A percentile compares a stretch with the other conserved stretches of the same genome.
Conservation (phyloP, 2,888 invertebrate genomes). For the Nephrocerus scutellatus region DNA sequence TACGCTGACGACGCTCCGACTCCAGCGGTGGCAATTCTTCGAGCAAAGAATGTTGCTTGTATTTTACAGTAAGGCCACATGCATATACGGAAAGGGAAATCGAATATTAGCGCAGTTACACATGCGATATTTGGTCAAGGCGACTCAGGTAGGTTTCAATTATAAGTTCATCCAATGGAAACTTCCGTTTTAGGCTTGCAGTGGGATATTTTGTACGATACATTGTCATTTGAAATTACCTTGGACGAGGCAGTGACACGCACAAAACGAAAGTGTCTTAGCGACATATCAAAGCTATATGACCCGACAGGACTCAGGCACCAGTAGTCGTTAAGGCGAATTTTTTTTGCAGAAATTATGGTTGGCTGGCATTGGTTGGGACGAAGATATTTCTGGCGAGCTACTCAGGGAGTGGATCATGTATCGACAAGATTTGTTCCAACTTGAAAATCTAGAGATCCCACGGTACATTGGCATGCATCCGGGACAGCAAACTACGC, state of each 20-base stretch:
- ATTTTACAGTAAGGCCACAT: constrained; percentile 5
- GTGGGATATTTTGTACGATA: too few relatives aligned
- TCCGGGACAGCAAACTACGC: too few relatives aligned
- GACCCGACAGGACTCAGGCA: constrained; percentile 8
- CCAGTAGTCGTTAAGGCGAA: constrained; percentile 8
- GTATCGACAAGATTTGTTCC: constrained; percentile 4
- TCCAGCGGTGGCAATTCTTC: constrained; percentile 6
- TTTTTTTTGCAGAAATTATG: too few relatives aligned
- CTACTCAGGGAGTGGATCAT: background rate
- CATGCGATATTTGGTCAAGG: background rate
- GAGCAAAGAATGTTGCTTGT: constrained; percentile 1
- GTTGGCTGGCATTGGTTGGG: too few relatives aligned
- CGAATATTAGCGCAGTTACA: constrained; percentile 2
- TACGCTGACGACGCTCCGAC: constrained; percentile 11
- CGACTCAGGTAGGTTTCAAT: background rate
- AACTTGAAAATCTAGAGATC: constrained; percentile 7
- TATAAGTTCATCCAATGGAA: background rate
- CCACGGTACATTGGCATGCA: constrained; percentile 11
- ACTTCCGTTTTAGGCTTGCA: too few relatives aligned
- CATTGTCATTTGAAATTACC: too few relatives aligned
- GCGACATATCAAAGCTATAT: too few relatives aligned
- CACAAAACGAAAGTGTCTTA: too few relatives aligned
- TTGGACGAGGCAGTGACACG: too few relatives aligned
- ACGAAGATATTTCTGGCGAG: constrained; percentile 2
- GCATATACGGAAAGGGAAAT: constrained; percentile 6